These are phyloP conservation scores for Gymnocypris eckloni DNA, from an alignment of 2,797 vertebrate species.

Conservation along the genomic window DNA sequence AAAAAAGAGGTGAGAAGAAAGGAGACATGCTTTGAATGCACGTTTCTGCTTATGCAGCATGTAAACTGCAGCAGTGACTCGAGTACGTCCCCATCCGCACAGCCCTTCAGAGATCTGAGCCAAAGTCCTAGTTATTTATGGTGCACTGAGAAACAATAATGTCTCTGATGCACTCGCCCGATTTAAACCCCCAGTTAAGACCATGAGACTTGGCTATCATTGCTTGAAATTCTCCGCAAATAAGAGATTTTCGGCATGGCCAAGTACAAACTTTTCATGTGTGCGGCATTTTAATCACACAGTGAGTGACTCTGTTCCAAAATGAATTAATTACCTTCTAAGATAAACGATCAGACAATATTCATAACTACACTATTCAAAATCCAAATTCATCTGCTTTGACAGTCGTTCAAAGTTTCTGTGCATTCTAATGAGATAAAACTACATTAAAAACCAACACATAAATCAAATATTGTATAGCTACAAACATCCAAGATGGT, in stretches of 20 bases:
- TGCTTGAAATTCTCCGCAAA: conserved; percentile 3
- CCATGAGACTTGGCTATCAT: conserved; percentile 23
- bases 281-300: background rate
- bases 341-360: background rate
- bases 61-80: conserved; percentile 52
- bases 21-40: conserved; percentile 55
- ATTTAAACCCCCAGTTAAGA: conserved; percentile 41
- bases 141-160: conserved; percentile 54
- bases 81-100: conserved; percentile 34
- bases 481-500: background rate
- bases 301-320: background rate
- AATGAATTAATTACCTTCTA: background rate
- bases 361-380: background rate
- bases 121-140: conserved; percentile 62
- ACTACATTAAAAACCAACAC: background rate
- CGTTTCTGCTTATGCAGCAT: conserved; percentile 60
- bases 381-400: background rate
- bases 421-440: background rate
- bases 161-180: conserved; percentile 41
- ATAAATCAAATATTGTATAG: background rate
- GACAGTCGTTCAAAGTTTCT: background rate
- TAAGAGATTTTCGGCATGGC: background rate
- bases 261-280: background rate
- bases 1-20: conserved; percentile 34
- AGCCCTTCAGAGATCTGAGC: conserved; percentile 49